phyloP scores from a whole-genome alignment of 2,797 vertebrate genomes.

The Sebastes variabilis region DNA sequence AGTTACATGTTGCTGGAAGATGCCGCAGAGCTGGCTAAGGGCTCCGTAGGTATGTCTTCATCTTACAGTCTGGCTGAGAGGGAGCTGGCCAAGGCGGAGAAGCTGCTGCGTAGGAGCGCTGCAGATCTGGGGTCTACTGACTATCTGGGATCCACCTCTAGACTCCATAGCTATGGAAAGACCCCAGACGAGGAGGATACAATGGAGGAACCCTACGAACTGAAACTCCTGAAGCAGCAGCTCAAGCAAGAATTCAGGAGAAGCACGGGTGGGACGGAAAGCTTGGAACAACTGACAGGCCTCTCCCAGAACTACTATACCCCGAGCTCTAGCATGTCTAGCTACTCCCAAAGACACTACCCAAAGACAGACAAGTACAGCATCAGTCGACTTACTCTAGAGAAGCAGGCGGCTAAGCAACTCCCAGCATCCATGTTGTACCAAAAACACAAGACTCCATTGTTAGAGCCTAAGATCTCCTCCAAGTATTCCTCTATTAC shows the following conservation, averaged over 20 bases:
- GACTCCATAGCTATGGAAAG: constrained; percentile 93
- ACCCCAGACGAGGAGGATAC: constrained; percentile 92
- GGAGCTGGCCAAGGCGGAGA: constrained; percentile 94
- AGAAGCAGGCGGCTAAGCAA: constrained; percentile 98
- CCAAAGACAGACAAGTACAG: constrained; percentile 97
- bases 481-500: constrained; percentile 95
- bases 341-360: constrained; percentile 90
- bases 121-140: constrained; percentile 91
- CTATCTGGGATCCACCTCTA: constrained; percentile 91
- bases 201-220: constrained; percentile 98
- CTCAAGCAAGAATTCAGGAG: constrained; percentile 98
- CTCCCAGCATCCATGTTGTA: constrained; percentile 94
- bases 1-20: constrained; percentile 97
- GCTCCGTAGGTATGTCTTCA: constrained; percentile 87
- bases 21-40: constrained; percentile 93
- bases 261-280: constrained; percentile 88
- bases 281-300: constrained; percentile 91
- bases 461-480: constrained; percentile 91
- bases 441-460: constrained; percentile 94
- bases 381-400: constrained; percentile 95
- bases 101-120: constrained; percentile 88
- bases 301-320: constrained; percentile 94
- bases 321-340: constrained; percentile 80
- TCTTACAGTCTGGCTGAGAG: constrained; percentile 95
- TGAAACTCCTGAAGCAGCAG: constrained; percentile 98